These are phyloP conservation scores for Leucosticte australis DNA, from an alignment of 2,113 vertebrate genomes.

Conservation along the genomic window DNA sequence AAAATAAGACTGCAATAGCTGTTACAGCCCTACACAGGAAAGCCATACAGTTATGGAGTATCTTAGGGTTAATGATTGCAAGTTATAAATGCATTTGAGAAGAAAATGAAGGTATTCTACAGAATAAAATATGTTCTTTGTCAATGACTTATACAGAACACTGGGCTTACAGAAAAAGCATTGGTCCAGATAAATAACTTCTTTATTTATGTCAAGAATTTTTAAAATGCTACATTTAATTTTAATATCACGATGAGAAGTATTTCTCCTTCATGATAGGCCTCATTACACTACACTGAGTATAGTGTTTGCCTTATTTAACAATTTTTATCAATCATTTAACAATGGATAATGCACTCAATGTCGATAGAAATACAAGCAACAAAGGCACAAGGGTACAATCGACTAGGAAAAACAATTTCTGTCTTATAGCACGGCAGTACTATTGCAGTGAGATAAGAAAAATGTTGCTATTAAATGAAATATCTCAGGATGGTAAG, in stretches of 20 bases:
- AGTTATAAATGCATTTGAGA: slow-evolving; percentile 52
- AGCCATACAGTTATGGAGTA: background rate
- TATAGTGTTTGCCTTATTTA: slow-evolving; percentile 80
- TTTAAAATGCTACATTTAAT: slow-evolving; percentile 80
- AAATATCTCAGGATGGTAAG: background rate
- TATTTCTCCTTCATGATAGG: slow-evolving; percentile 64
- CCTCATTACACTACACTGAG: slow-evolving; percentile 73
- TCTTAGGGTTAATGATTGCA: slow-evolving; percentile 57
- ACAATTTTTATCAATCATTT: slow-evolving; percentile 79
- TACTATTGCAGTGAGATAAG: background rate
- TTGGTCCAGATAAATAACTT: slow-evolving; percentile 75
- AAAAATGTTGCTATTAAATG: background rate
- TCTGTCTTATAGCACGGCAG: background rate
- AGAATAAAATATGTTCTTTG: slow-evolving; percentile 72
- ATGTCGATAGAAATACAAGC: slow-evolving; percentile 37
- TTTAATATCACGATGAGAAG: slow-evolving; percentile 75
- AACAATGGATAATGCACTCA: slow-evolving; percentile 56
- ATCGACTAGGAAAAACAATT: slow-evolving; percentile 37
- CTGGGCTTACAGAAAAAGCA: slow-evolving; percentile 72
- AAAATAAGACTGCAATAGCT: background rate
- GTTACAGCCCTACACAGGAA: background rate
- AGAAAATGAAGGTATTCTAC: slow-evolving; percentile 43
- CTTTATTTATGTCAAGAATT: slow-evolving; percentile 77
- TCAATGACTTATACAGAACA: slow-evolving; percentile 76
- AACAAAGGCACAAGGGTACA: slow-evolving; percentile 27